Percentiles rank a stretch among this genome's conserved stretches.
Evolutionary conservation across 2,113 vertebrate species (phyloP).

Genomic region (Ondatra zibethicus): DNA sequence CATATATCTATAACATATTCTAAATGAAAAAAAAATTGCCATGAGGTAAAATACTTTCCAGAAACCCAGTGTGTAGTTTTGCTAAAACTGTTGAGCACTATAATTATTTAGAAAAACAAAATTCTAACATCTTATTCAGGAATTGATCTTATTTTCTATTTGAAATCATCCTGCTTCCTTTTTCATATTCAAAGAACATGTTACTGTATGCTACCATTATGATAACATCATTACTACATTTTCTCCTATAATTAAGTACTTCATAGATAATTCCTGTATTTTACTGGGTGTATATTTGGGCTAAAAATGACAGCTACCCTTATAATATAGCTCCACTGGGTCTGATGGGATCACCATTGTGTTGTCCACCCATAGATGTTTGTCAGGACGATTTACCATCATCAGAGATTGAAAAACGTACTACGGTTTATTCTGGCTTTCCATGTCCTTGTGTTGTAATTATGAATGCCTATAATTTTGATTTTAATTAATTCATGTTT

Average conservation of each 20-base stretch:
- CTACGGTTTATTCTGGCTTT: not conserved
- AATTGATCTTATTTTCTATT: not conserved
- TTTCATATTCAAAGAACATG: not conserved
- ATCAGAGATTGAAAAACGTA: not conserved
- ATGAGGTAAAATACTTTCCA: not conserved
- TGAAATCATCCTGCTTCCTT: not conserved
- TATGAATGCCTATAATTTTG: not conserved
- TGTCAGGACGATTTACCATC: not conserved
- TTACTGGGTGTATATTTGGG: not conserved
- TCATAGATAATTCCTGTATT: not conserved
- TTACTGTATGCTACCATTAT: not conserved
- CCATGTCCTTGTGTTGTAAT: not conserved
- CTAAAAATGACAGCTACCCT: not conserved
- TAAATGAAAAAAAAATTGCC: not conserved
- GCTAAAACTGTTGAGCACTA: not conserved
- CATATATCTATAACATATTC: not conserved
- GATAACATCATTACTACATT: not conserved
- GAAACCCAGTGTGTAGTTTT: not conserved
- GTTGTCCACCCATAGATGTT: not conserved
- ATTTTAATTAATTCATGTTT: not conserved
- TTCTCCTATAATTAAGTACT: not conserved
- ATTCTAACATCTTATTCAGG: not conserved
- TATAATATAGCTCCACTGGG: not conserved
- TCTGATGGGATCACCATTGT: not conserved
- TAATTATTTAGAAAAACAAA: not conserved